Evolutionary conservation across 2,888 invertebrate species (phyloP).

Genomic region (Ophion costatus): DNA sequence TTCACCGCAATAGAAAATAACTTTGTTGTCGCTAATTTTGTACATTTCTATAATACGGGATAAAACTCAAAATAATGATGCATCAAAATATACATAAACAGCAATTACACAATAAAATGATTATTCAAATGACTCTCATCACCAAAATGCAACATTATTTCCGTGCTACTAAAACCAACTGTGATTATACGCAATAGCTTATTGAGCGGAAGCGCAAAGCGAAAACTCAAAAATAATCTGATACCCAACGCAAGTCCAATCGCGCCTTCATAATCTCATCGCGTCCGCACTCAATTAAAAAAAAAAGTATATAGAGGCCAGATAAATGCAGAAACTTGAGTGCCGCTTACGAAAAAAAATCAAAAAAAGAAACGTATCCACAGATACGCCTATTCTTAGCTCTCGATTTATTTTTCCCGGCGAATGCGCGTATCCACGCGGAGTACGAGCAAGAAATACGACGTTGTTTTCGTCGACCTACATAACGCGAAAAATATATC

Average conservation of each 20-base stretch:
- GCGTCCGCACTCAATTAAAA: not conserved
- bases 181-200: not conserved
- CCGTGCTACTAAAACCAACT: not conserved
- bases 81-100: no score
- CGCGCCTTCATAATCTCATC: not conserved
- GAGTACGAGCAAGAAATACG: slow-evolving; percentile 11
- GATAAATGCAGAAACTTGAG: slow-evolving; percentile 7
- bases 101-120: not conserved
- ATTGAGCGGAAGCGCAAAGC: not conserved
- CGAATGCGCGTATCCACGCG: not conserved
- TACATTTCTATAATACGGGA: no score
- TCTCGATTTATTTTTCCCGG: slow-evolving; percentile 4
- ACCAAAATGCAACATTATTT: not conserved
- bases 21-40: no score
- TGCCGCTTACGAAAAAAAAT: not conserved
- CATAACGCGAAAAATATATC: slow-evolving; percentile 23
- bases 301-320: not conserved
- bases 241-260: not conserved
- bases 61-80: no score
- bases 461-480: slow-evolving; percentile 41
- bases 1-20: no score
- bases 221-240: not conserved
- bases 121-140: not conserved
- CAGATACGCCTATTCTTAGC: slow-evolving; percentile 26
- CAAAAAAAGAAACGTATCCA: slow-evolving; percentile 14